Evolutionary conservation across 2,888 invertebrate species (phyloP).

Genomic region (Hypomecis punctinalis): DNA sequence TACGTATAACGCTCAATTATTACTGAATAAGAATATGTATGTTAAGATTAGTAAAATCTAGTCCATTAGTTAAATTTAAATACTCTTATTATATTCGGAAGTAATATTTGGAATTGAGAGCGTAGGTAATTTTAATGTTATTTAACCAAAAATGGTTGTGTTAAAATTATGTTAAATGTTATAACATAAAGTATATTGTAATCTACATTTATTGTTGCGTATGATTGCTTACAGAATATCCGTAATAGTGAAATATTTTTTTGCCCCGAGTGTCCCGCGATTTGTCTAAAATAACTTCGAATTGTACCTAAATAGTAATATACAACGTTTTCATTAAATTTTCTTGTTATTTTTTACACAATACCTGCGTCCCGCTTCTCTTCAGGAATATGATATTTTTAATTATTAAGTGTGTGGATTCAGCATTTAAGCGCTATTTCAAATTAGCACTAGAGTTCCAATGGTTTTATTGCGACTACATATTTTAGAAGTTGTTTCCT

Average conservation of each 20-base stretch:
- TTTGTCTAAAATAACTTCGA: slow-evolving; percentile 42
- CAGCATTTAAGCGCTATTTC: no score
- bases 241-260: slow-evolving; percentile 36
- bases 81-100: slow-evolving; percentile 39
- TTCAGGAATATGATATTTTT: no score
- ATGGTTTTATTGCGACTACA: no score
- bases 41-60: slow-evolving; percentile 58
- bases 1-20: slow-evolving; percentile 75
- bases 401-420: no score
- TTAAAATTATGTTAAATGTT: slow-evolving; percentile 48
- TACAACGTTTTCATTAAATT: slow-evolving; percentile 69
- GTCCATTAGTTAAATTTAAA: slow-evolving; percentile 66
- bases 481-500: no score
- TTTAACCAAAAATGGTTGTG: slow-evolving; percentile 62
- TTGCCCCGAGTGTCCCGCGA: slow-evolving; percentile 21
- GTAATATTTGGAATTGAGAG: slow-evolving; percentile 52
- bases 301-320: slow-evolving; percentile 55
- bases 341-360: slow-evolving; percentile 38
- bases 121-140: slow-evolving; percentile 46
- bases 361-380: not conserved
- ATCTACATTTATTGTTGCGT: slow-evolving; percentile 54
- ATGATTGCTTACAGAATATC: slow-evolving; percentile 34
- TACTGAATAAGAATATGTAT: slow-evolving; percentile 50
- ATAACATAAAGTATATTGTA: slow-evolving; percentile 40
- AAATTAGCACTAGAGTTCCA: no score